Base-by-base conservation (phyloP, 1,140 invertebrate genomes). In the Pseudomyrmex sp. region DNA sequence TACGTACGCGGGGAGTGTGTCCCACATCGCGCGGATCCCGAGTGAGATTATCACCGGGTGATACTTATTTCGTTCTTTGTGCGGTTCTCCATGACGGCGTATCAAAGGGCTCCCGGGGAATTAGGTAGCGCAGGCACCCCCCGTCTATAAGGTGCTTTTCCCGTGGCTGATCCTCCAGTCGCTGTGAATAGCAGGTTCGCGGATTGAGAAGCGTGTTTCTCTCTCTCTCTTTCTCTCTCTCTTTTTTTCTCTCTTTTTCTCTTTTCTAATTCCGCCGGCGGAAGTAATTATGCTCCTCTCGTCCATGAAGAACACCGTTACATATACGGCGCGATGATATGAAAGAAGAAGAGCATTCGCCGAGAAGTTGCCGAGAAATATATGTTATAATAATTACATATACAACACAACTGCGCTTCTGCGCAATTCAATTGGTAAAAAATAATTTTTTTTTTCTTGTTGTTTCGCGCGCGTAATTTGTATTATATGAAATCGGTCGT, bases 1-100 rank as follows among this genome's bases (percentile, higher is more conserved):
- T 35, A 35, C 20, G 26, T 35, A 23, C 15, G 46, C n/a, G 13
- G 12, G 20, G 23, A 65, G 61, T 69, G 59, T 68, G 82, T 82
- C 35, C 82, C 80, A 84, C 73, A 80, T 77, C 70, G 79, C 84
- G 54, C 69, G 75, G 75, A 88, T 75, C 66, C 66, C 5, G 35
- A 35, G 35, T 1, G 70, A 89, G 89, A 91, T 91, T 90, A 91
- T 77, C 74, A 77, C 56, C 66, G 66, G 44, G 72, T 76, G 83
- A 90, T 88, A 91, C 87, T 91, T 91, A 91, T 91, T 88, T 90
- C 82, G 52, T 82, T 83, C 87, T 88, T 90, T 90, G 89, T 88
- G 62, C 76, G 46, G 15, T 68, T 59, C 77, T 44, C 68, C 48
- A 20, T 79, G 76, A 35, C 66, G 66, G 75, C 86, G 76, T 90